Percentiles rank a stretch among this genome's conserved stretches.
These are phyloP conservation scores for Heteromormyrus szaboi DNA, from an alignment of 2,797 vertebrate genomes.

Conservation along the genomic window DNA sequence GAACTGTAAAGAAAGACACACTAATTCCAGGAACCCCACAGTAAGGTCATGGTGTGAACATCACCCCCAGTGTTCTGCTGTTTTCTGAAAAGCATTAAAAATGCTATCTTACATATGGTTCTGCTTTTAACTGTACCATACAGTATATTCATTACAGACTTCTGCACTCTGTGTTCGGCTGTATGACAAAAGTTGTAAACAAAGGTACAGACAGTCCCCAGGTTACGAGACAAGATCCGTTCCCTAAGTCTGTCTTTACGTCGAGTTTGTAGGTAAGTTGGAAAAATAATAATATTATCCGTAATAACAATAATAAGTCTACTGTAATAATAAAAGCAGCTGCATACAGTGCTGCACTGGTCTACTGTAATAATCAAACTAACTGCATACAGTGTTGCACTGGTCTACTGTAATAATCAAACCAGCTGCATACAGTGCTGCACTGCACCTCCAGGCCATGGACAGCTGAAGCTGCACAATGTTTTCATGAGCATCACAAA, in stretches of 20 bases:
- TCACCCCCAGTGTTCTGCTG: background rate
- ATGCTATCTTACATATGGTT: background rate
- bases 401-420: too few species aligned
- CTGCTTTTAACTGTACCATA: background rate
- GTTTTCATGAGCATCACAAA: background rate
- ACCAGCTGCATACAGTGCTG: background rate
- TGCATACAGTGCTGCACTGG: background rate
- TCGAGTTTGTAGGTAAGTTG: background rate
- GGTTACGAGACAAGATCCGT: background rate
- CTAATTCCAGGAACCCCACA: background rate
- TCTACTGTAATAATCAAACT: too few species aligned
- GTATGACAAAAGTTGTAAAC: background rate
- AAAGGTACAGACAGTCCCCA: background rate
- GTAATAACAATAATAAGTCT: background rate
- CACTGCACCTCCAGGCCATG: background rate
- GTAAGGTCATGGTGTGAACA: background rate
- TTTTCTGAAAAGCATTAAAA: background rate
- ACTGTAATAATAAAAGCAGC: too few species aligned
- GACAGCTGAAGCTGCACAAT: background rate
- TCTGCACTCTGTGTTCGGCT: background rate
- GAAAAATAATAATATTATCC: background rate
- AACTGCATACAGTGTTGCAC: too few species aligned
- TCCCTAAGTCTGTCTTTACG: background rate
- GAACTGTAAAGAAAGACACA: background rate
- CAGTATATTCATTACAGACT: background rate